Evolutionary conservation across 2,113 vertebrate genomes (phyloP), one percentile per base, ranked within the genome.

Genomic region (Daphoenositta chrysoptera): DNA sequence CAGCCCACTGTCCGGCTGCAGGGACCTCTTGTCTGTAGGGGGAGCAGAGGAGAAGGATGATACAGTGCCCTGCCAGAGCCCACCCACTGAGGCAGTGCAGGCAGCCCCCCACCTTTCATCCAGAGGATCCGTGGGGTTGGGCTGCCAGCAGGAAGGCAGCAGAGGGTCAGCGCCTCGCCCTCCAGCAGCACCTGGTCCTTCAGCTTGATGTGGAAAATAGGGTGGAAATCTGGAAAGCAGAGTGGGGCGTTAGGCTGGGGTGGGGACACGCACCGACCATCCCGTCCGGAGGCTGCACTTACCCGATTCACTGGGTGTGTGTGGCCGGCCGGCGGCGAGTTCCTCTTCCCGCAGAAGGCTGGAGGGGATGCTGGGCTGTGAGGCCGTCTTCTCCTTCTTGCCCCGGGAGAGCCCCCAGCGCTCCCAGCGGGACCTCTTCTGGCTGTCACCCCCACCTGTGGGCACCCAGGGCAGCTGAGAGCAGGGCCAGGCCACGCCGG

Each of bases 121-220:
- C 99, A 99, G 96, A 98, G 94, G 95, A 99, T 98, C 35, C 96
- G 97, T 86, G 99, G 99, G 40, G 98, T 98, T 6, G 99, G 99
- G 97, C 99, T 99, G 88, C 98, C 99, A 0, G 99, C 99, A 1
- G 99, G 99, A 69, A 99, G 98, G 96, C 99, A 99, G 97, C 99
- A 99, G 72, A 99, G 98, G 33, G 99, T 99, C 89, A 99, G 98
- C 3, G 99, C 98, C 82, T 99, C 99, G 2, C 99, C 99, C 93
- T 99, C 99, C 84, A 99, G 97, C 92, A 99, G 98, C 95, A 99
- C 98, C 88, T 99, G 99, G 97, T 99, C 99, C 98, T 99, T 99
- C 96, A 99, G 97, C 86, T 99, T 99, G 95, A 99, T 99, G 96
- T 99, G 99, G 97, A 99, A 99, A 86, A 99, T 96, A 9, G 99